Conservation (phyloP, 2,113 vertebrate genomes). For the Hoplias malabaricus region DNA sequence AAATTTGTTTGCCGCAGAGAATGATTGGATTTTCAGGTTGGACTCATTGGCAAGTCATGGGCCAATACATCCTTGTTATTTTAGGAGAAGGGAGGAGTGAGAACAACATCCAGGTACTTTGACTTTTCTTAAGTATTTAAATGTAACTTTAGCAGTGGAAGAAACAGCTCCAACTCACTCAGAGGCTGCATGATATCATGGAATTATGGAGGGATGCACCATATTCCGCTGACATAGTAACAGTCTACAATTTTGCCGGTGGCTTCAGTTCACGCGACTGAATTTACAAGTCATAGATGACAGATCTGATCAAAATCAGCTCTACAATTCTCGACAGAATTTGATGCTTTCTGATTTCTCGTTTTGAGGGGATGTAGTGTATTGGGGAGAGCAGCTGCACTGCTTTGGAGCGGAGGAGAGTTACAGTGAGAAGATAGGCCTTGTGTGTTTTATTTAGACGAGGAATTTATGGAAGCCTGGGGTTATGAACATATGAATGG, state of each 20-base stretch:
- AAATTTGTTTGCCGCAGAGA: no score
- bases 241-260: not conserved
- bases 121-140: not conserved
- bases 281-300: not conserved
- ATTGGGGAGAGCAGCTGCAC: not conserved
- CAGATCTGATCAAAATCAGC: not conserved
- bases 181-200: no score
- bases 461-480: constrained; percentile 72
- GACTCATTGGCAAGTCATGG: no score
- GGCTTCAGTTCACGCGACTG: not conserved
- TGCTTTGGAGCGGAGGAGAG: not conserved
- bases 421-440: constrained; percentile 19
- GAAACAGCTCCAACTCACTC: no score
- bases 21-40: no score
- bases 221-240: not conserved
- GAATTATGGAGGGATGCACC: not conserved
- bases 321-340: not conserved
- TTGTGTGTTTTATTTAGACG: constrained; percentile 66
- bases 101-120: no score
- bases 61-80: no score
- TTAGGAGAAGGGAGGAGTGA: no score
- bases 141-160: no score
- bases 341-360: not conserved
- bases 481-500: constrained; percentile 68
- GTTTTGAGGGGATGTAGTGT: not conserved